A percentile compares a stretch with the other conserved stretches of the same genome.
phyloP scores from a whole-genome alignment of 35 echinoderm and acorn worm species.

The Lytechinus variegatus region DNA sequence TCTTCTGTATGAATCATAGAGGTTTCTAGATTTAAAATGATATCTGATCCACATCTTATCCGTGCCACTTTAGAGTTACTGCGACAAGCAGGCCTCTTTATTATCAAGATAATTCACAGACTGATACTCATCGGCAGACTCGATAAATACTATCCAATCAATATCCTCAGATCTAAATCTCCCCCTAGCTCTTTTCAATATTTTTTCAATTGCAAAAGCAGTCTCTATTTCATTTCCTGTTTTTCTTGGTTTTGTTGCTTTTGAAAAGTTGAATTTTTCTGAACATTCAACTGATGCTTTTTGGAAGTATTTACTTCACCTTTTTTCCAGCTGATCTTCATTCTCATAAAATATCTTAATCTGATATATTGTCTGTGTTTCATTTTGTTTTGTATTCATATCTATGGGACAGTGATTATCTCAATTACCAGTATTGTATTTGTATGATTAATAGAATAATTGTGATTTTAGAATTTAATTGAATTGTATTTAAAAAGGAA shows the following conservation, averaged over 20 bases:
- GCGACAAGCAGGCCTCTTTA: background rate
- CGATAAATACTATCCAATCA: background rate
- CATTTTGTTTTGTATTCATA: no score
- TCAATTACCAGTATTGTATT: no score
- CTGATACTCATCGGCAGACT: background rate
- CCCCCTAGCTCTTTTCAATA: background rate
- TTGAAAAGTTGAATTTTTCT: background rate
- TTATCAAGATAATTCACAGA: slow-evolving; percentile 1
- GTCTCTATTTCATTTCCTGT: slow-evolving; percentile 2
- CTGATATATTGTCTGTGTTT: no score
- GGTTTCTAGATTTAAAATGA: background rate
- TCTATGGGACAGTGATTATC: no score
- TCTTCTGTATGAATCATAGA: background rate
- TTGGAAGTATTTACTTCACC: no score
- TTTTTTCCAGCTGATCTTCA: no score
- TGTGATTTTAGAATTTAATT: no score
- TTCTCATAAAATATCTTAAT: no score
- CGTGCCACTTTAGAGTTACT: background rate
- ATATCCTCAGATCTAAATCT: background rate
- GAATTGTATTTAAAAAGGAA: no score
- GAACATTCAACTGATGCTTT: background rate
- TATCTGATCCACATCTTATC: slow-evolving; percentile 5
- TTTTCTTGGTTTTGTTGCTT: background rate
- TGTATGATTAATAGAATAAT: no score
- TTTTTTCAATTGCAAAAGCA: background rate